A percentile compares a stretch with the other conserved stretches of the same genome.
phyloP scores from a whole-genome alignment of 2,113 vertebrate genomes.

The Tyrannus savana region DNA sequence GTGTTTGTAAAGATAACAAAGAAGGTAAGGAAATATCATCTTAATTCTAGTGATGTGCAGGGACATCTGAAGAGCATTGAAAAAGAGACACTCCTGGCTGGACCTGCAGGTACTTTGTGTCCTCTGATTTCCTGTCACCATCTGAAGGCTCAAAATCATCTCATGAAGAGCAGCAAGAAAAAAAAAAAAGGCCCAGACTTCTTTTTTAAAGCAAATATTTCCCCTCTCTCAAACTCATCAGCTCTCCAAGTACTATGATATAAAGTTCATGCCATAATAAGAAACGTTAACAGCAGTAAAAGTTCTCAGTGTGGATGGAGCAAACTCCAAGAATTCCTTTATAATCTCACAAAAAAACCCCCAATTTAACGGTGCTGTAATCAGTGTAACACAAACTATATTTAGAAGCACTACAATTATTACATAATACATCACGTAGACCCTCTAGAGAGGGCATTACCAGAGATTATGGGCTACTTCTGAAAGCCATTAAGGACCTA shows the following conservation, averaged over 20 bases:
- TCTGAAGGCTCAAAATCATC: neutral
- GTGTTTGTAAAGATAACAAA: neutral
- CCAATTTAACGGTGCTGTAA: neutral
- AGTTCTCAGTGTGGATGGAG: neutral
- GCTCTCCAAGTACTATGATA: neutral
- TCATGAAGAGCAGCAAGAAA: neutral
- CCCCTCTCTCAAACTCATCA: neutral
- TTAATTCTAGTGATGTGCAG: neutral
- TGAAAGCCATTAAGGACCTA: constrained; percentile 58
- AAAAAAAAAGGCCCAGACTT: neutral
- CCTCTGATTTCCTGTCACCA: neutral
- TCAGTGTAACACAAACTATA: neutral
- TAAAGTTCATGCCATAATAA: neutral
- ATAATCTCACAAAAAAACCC: neutral
- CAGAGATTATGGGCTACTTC: constrained; percentile 48
- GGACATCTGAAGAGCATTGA: neutral
- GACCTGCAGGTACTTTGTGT: neutral
- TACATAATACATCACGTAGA: constrained; percentile 33
- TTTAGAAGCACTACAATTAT: constrained; percentile 32
- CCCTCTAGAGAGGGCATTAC: constrained; percentile 44
- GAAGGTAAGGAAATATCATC: neutral
- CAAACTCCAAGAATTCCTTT: neutral
- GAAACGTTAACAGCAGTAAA: rapidly evolving
- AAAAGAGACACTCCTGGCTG: rapidly evolving
- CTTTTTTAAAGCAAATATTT: neutral